Conservation (phyloP, 2,113 vertebrate genomes). For the Tonatia bakeri region DNA sequence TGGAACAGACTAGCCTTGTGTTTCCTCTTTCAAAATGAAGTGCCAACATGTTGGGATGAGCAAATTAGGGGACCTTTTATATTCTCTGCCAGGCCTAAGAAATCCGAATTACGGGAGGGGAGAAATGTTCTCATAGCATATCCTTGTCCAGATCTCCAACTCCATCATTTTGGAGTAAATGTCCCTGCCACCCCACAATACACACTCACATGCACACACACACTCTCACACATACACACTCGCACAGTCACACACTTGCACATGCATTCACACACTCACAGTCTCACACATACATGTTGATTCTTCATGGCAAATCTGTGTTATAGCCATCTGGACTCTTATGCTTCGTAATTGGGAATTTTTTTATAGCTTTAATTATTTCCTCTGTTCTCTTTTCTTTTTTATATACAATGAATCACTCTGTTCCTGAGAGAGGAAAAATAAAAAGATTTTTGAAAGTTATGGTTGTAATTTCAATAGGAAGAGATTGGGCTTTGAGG, state of each 20-base stretch:
- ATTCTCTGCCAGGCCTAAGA: neutral
- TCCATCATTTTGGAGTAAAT: neutral
- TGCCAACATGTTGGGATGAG: neutral
- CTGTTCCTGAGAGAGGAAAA: slow-evolving; percentile 63
- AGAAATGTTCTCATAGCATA: neutral
- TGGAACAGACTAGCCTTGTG: neutral
- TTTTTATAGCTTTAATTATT: slow-evolving; percentile 75
- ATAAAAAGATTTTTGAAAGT: slow-evolving; percentile 70
- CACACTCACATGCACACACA: neutral
- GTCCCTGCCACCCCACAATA: neutral
- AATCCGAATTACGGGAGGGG: neutral
- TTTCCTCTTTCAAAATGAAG: neutral
- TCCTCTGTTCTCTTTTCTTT: slow-evolving; percentile 56
- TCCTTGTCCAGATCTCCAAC: neutral
- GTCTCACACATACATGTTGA: neutral
- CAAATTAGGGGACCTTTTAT: neutral
- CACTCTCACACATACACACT: no score
- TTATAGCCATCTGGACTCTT: slow-evolving; percentile 58
- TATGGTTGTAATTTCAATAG: slow-evolving; percentile 71
- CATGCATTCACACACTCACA: neutral
- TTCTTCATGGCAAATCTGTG: slow-evolving; percentile 24
- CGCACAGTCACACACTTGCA: neutral
- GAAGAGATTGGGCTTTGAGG: slow-evolving; percentile 49
- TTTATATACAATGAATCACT: slow-evolving; percentile 67
- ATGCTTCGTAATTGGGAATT: slow-evolving; percentile 39